These are phyloP conservation scores for Oncorhynchus masou DNA, from an alignment of 2,113 vertebrate genomes.

Conservation along the genomic window DNA sequence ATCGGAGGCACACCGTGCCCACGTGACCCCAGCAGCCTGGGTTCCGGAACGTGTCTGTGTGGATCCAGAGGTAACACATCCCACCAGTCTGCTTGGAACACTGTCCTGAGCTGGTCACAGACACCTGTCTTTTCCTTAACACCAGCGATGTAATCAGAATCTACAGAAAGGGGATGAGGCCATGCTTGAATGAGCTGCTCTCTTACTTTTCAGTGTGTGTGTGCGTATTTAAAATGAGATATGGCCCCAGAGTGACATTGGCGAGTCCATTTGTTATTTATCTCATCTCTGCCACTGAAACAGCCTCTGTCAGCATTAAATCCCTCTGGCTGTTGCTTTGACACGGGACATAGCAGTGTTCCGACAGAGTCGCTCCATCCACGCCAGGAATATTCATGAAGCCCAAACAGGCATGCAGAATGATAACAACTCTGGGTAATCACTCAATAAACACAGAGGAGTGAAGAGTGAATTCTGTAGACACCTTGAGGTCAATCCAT, in stretches of 20 bases:
- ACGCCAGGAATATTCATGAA: conserved; percentile 57
- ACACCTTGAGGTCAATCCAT: neutral
- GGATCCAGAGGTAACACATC: neutral
- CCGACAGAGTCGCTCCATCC: conserved; percentile 26
- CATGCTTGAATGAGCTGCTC: too few relatives aligned
- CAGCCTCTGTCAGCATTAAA: conserved; percentile 62
- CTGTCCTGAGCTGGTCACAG: too few relatives aligned
- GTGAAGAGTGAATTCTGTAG: neutral
- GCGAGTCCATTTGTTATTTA: conserved; percentile 16
- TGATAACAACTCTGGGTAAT: conserved; percentile 47
- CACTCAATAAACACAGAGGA: conserved; percentile 39
- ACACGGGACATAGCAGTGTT: conserved; percentile 44
- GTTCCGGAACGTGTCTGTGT: neutral
- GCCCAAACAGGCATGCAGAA: conserved; percentile 27
- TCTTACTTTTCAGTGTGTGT: too few relatives aligned
- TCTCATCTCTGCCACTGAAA: conserved; percentile 35
- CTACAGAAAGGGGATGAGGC: too few relatives aligned
- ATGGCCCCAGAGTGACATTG: conserved; percentile 33
- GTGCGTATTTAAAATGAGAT: conserved; percentile 31
- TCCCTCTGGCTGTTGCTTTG: conserved; percentile 53
- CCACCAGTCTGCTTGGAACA: neutral
- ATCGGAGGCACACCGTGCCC: neutral
- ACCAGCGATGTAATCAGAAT: too few relatives aligned
- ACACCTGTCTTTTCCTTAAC: too few relatives aligned
- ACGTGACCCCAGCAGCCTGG: neutral